Conservation (phyloP, 2,113 vertebrate species). For the Cairina moschata region DNA sequence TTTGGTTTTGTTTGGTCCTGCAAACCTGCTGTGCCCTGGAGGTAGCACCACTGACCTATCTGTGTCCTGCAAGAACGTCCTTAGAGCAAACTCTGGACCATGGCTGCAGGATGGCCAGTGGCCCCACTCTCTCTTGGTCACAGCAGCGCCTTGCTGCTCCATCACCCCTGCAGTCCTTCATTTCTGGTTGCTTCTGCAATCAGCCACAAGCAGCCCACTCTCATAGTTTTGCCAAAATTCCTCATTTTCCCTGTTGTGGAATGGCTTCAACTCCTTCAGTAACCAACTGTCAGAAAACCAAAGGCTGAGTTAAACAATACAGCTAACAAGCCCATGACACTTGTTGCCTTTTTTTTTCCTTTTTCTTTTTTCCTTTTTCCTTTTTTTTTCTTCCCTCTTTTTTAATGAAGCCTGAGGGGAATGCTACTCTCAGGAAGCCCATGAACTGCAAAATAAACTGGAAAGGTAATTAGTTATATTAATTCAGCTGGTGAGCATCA, state of each 20-base stretch:
- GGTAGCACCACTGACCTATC: neutral
- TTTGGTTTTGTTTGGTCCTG: neutral
- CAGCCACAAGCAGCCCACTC: neutral
- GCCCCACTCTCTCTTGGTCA: accelerated
- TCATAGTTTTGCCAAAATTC: neutral
- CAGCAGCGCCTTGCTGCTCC: neutral
- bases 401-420: neutral
- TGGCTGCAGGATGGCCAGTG: accelerated
- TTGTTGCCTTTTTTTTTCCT: neutral
- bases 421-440: neutral
- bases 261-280: neutral
- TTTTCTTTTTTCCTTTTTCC: neutral
- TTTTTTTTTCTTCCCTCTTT: neutral
- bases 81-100: neutral
- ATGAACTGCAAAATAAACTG: neutral
- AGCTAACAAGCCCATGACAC: neutral
- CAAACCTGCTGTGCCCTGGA: neutral
- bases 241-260: neutral
- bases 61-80: neutral
- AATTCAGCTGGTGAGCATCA: neutral
- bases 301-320: neutral
- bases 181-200: neutral
- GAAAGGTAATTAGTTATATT: neutral
- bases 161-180: accelerated
- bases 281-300: neutral